A percentile compares a stretch with the other conserved stretches of the same genome.
phyloP scores from a whole-genome alignment of 2,113 vertebrate genomes.

The Myocastor coypus region DNA sequence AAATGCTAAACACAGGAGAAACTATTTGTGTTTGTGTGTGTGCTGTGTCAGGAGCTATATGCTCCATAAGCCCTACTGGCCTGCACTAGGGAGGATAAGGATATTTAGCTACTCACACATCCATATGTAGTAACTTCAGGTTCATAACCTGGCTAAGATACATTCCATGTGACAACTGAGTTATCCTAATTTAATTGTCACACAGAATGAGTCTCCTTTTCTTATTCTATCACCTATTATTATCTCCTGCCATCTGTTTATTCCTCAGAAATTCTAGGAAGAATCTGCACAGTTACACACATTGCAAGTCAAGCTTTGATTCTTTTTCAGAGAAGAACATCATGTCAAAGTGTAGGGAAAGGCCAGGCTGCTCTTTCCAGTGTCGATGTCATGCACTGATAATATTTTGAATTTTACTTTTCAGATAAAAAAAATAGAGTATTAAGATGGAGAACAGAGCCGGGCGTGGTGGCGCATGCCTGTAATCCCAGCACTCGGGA shows the following conservation, averaged over 20 bases:
- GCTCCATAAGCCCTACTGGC: neutral
- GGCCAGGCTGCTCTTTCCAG: neutral
- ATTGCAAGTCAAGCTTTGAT: neutral
- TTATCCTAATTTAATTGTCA: constrained; percentile 34
- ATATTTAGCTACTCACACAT: neutral
- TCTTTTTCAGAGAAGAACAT: constrained; percentile 1
- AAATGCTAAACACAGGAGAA: constrained; percentile 10
- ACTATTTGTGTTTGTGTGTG: neutral
- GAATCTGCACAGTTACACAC: neutral
- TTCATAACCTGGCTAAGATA: constrained; percentile 10
- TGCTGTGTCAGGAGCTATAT: neutral
- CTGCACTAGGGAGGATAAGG: neutral
- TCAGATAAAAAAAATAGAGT: neutral
- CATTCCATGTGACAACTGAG: neutral
- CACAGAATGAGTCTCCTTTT: neutral
- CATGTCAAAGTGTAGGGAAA: neutral
- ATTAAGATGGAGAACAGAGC: neutral
- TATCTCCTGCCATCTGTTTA: neutral
- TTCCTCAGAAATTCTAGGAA: neutral
- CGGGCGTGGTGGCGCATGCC: too few relatives aligned
- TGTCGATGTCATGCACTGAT: neutral
- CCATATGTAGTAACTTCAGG: neutral
- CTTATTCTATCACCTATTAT: neutral
- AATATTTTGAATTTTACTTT: constrained; percentile 56
- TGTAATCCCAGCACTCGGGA: too few relatives aligned